Percentiles rank a stretch among this genome's conserved stretches.
These are phyloP conservation scores for Syrista parreyssii DNA, from an alignment of 2,888 invertebrate species.

Conservation along the genomic window DNA sequence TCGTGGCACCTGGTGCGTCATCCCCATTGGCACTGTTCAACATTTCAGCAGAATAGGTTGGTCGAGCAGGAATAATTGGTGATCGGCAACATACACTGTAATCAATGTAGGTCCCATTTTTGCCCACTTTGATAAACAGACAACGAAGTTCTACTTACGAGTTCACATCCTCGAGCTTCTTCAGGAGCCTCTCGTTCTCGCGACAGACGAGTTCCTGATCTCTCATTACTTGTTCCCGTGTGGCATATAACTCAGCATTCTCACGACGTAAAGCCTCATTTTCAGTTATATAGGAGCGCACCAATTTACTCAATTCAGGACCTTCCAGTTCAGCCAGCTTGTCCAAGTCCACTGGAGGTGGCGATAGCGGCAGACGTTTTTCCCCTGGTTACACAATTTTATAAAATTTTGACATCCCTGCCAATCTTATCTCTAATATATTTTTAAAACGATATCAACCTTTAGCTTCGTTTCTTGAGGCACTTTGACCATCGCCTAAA, in stretches of 20 bases:
- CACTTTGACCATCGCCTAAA: slow-evolving; percentile 67
- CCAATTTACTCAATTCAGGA: slow-evolving; percentile 84
- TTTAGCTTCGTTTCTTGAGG: slow-evolving; percentile 43
- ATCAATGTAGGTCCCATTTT: slow-evolving; percentile 16
- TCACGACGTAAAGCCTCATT: slow-evolving; percentile 83
- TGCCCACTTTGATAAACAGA: background rate
- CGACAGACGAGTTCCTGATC: slow-evolving; percentile 92
- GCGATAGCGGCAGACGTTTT: slow-evolving; percentile 63
- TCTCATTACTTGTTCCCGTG: slow-evolving; percentile 82
- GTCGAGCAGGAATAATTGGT: slow-evolving; percentile 82
- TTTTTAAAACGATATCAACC: slow-evolving; percentile 26
- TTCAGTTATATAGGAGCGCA: slow-evolving; percentile 87
- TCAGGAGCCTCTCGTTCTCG: slow-evolving; percentile 89
- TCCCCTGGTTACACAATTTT: background rate
- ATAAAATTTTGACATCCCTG: background rate
- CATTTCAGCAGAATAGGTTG: slow-evolving; percentile 75
- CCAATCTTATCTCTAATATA: slow-evolving; percentile 1
- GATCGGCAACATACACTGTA: slow-evolving; percentile 84
- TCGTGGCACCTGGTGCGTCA: slow-evolving; percentile 62
- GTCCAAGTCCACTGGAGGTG: slow-evolving; percentile 77
- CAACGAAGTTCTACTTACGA: slow-evolving; percentile 72
- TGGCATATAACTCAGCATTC: slow-evolving; percentile 85
- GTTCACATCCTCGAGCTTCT: slow-evolving; percentile 89
- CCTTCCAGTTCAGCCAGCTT: slow-evolving; percentile 80
- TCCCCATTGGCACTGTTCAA: slow-evolving; percentile 59